These are phyloP conservation scores for Triplophysa dalaica DNA, from an alignment of 2,113 vertebrate genomes.

Conservation along the genomic window DNA sequence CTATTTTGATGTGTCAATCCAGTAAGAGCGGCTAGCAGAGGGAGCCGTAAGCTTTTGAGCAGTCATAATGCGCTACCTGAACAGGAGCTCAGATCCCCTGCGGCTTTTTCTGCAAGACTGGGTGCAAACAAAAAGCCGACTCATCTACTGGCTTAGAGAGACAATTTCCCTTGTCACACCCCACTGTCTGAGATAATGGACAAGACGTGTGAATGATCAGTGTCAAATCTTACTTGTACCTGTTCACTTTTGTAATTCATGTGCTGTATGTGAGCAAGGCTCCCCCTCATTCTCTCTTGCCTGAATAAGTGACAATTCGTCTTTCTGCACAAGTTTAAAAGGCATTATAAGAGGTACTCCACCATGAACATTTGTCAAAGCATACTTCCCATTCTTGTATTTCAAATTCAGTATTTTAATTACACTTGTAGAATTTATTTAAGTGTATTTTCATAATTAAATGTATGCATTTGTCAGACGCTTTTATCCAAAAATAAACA, in stretches of 20 bases:
- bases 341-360: not conserved
- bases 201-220: slow-evolving; percentile 65
- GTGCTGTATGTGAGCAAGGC: slow-evolving; percentile 23
- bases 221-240: slow-evolving; percentile 67
- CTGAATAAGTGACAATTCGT: not conserved
- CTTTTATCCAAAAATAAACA: no score
- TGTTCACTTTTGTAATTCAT: slow-evolving; percentile 57
- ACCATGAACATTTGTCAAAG: no score
- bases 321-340: not conserved
- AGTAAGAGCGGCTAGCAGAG: slow-evolving; percentile 46
- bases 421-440: no score
- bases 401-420: no score
- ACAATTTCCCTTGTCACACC: slow-evolving; percentile 67
- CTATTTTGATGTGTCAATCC: slow-evolving; percentile 46
- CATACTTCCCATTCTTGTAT: no score
- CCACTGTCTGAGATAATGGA: slow-evolving; percentile 72
- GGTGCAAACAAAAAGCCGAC: slow-evolving; percentile 72
- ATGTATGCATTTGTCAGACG: no score
- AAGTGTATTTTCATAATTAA: no score
- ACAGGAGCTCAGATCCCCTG: slow-evolving; percentile 63
- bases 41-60: slow-evolving; percentile 50
- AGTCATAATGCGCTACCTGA: slow-evolving; percentile 62
- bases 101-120: slow-evolving; percentile 76
- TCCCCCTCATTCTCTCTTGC: not conserved
- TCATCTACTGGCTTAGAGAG: slow-evolving; percentile 64